Evolutionary conservation across 2,797 vertebrate species (phyloP), one percentile per base, ranked within the genome.

Genomic region (Pseudotriccus pelzelni): DNA sequence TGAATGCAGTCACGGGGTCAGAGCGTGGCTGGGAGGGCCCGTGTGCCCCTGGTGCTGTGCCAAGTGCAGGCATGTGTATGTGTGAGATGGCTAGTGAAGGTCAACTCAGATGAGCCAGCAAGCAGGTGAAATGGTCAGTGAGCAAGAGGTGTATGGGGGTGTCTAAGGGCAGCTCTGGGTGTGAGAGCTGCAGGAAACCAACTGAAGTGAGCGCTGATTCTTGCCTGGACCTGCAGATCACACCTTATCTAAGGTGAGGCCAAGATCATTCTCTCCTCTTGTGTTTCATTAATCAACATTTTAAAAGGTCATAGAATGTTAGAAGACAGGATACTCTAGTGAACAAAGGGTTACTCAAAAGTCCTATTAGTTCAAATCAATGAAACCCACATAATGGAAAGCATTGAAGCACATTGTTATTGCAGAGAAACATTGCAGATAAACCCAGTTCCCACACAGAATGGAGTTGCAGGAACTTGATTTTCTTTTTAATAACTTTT

Each of bases 21-120:
- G 34, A 14, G 3, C 10, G 1, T 0, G 0, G 15, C 7, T 15
- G 24, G 36, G 17, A 50, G 24, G 12, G 13, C 14, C 43, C 2
- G 0, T 17, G 25, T 27, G 28, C 16, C n/a, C 6, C 0, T 1
- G 2, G 27, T 43, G 41, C 18, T 30, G 25, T 24, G 59, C 44
- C 49, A 34, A 12, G 30, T 2, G 27, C 6, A 8, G 10, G 17
- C 5, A 28, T 21, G 37, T 2, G 0, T 1, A 22, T 14, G 47
- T 15, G 49, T 17, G 50, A 6, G 4, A 21, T 17, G 39, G 30
- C 15, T 9, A 5, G 21, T 0, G 3, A 77, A 69, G 12, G 24
- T 5, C 44, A 28, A 1, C 7, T 9, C 47, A 24, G 27, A 43
- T 23, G 24, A 43, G 37, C 13, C 36, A 34, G 23, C 36, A 41